These are phyloP conservation scores for Oasisia sp. DNA, from an alignment of 2,888 invertebrate species.

Conservation along the genomic window DNA sequence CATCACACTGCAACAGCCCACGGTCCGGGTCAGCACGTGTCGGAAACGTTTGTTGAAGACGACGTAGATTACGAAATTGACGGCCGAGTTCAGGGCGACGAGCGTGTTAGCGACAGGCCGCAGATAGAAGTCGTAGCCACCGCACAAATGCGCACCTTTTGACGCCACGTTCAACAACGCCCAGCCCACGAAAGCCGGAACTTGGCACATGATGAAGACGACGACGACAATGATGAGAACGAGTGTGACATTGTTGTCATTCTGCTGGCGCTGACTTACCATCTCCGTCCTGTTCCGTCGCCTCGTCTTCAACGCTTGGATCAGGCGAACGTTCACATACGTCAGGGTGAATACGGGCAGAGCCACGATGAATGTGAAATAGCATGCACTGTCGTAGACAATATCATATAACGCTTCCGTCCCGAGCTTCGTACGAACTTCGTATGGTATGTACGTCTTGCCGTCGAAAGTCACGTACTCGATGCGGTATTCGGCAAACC, in stretches of 20 bases:
- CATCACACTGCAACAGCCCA: constrained; percentile 21
- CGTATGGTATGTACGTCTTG: too few species aligned
- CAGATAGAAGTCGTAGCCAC: constrained; percentile 46
- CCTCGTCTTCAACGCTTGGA: constrained; percentile 42
- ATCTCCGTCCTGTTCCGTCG: too few species aligned
- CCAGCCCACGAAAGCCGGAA: constrained; percentile 41
- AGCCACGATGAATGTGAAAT: constrained; percentile 41
- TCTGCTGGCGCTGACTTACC: constrained; percentile 33
- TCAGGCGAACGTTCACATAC: constrained; percentile 41
- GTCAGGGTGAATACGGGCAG: constrained; percentile 42
- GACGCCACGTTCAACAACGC: constrained; percentile 41
- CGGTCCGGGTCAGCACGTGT: constrained; percentile 36
- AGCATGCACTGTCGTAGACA: constrained; percentile 39
- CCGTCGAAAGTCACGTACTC: too few species aligned
- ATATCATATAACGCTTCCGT: constrained; percentile 28
- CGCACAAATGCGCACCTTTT: constrained; percentile 37
- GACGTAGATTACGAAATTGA: too few species aligned
- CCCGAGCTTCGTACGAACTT: background rate
- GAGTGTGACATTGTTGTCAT: constrained; percentile 46
- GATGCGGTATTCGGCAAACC: constrained; percentile 31
- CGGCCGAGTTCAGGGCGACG: too few species aligned
- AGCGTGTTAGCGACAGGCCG: constrained; percentile 40
- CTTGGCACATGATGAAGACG: constrained; percentile 45
- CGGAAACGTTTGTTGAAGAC: constrained; percentile 45
- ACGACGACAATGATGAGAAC: constrained; percentile 45